Evolutionary conservation across 2,797 vertebrate genomes (phyloP).

Genomic region (Silurus lanzhouensis): DNA sequence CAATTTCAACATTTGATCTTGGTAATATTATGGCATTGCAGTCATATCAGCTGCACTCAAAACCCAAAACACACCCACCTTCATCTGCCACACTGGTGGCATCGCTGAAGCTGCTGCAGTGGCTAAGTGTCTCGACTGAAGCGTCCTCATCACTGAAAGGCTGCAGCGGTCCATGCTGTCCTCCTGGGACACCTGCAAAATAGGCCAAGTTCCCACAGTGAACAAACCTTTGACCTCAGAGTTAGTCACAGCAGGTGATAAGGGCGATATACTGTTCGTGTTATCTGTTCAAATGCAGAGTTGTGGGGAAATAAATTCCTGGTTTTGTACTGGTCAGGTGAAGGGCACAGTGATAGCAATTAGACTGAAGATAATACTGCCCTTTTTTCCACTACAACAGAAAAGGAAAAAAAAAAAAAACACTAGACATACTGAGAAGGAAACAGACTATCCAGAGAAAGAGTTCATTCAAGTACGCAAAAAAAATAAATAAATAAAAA

Average conservation of each 20-base stretch:
- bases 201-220: background rate
- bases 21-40: background rate
- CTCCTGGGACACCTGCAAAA: slow-evolving; percentile 71
- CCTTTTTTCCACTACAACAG: background rate
- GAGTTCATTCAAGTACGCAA: too few relatives aligned
- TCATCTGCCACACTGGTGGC: slow-evolving; percentile 88
- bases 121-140: slow-evolving; percentile 97
- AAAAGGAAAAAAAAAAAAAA: too few relatives aligned
- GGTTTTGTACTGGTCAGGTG: background rate
- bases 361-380: background rate
- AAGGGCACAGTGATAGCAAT: slow-evolving; percentile 7
- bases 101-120: slow-evolving; percentile 96
- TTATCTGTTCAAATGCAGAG: background rate
- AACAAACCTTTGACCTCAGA: background rate
- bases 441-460: background rate
- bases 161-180: slow-evolving; percentile 86
- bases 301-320: background rate
- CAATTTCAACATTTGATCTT: background rate
- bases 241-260: background rate
- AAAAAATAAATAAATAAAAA: too few relatives aligned
- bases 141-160: slow-evolving; percentile 97
- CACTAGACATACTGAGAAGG: background rate
- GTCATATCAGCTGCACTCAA: background rate
- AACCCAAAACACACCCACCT: slow-evolving; percentile 69
- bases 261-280: background rate